Base-by-base conservation (phyloP, 92 coral and sea anemone genomes). In the Phenganax marumi region DNA sequence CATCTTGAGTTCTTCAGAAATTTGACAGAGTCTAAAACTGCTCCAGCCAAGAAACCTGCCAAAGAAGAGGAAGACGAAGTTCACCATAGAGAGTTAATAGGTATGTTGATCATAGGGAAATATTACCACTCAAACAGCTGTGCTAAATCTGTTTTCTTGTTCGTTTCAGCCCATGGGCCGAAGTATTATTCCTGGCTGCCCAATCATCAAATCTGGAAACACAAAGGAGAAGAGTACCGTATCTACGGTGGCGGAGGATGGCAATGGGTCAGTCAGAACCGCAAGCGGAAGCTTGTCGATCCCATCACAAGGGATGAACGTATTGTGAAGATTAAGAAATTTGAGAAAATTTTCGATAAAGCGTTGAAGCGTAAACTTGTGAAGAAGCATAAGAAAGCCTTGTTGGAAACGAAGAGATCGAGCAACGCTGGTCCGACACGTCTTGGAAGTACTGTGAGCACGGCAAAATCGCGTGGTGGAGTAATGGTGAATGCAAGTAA, bases 191-290 rank as follows among this genome's bases (percentile, higher is more conserved):
- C 97, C 14, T 96, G 99, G 99, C 77, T 88, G 18, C 97, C 97
- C 11, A 91, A 89, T 84, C 99, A 96, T 78, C 97, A 92, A 76
- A 89, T 96, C 17, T 96, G 99, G 99, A 96, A 96, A 64, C 99
- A 96, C 81, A 92, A 89, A 51, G 99, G 99, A 50, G 99, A 96
- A 70, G 99, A 96, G 81, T 96, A 96, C 86, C 89, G 99, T 47
- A 85, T 96, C 76, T 96, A 92, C 83, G 97, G 93, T 43, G 97
- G 97, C 10, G 97, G 99, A 49, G 99, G 99, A 51, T 96, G 99
- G 99, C 91, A 89, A 49, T 96, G 99, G 99, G 82, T 86, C 18
- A 96, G 99, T 86, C 90, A 90, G 77, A 79, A 89, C 47, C 88
- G 91, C 69, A 89, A 93, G 63, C 87, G 94, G 70, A 85, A 81